A percentile compares a stretch with the other conserved stretches of the same genome.
Conservation (phyloP, 2,888 invertebrate genomes). For the Blastobasis adustella region DNA sequence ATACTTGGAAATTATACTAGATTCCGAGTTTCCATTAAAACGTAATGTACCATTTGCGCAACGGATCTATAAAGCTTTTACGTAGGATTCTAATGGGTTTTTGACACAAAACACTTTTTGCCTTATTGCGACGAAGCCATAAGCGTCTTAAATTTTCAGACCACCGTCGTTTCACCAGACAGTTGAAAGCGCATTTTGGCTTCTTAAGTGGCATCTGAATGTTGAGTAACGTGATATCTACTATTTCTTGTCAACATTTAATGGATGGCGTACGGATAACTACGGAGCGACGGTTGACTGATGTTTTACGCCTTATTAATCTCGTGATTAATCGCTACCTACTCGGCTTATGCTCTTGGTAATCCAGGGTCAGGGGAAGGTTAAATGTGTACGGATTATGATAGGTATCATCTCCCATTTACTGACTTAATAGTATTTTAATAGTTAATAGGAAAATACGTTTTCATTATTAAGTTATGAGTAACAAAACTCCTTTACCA, state of each 20-base stretch:
- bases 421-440: no score
- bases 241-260: background rate
- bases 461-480: no score
- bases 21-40: conserved; percentile 48
- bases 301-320: conserved; percentile 4
- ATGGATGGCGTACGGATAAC: background rate
- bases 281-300: conserved; percentile 3
- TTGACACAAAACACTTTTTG: no score
- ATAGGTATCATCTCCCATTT: no score
- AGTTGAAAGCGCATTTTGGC: background rate
- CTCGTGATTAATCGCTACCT: conserved; percentile 1
- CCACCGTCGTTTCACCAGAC: background rate
- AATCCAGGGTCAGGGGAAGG: background rate
- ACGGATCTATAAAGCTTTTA: conserved; percentile 28
- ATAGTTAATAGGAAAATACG: no score
- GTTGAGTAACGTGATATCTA: background rate
- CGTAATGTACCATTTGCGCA: conserved; percentile 48
- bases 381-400: background rate
- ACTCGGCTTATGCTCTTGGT: background rate
- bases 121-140: no score
- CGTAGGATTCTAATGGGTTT: background rate
- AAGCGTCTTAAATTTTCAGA: no score
- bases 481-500: no score
- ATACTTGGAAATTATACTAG: conserved; percentile 33
- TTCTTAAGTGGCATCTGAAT: background rate